phyloP scores from a whole-genome alignment of 2,888 invertebrate species.

The Panopea generosa region DNA sequence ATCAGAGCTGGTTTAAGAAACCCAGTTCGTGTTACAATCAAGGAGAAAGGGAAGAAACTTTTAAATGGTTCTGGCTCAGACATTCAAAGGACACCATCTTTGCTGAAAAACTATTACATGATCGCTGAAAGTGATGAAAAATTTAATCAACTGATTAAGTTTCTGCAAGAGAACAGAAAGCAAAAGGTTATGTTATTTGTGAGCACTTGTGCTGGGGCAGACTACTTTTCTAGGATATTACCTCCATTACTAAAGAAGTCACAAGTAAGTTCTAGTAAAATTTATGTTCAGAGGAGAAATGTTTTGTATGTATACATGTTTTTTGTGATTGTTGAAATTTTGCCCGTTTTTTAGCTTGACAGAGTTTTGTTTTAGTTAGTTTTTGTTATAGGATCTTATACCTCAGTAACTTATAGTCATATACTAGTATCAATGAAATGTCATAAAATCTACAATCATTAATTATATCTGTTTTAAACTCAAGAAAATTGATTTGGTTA shows the following conservation, averaged over 20 bases:
- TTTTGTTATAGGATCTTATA: too few species aligned
- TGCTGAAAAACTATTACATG: slow-evolving; percentile 90
- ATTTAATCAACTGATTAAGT: slow-evolving; percentile 91
- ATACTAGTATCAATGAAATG: too few species aligned
- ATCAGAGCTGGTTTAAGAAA: slow-evolving; percentile 94
- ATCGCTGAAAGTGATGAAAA: slow-evolving; percentile 88
- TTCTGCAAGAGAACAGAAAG: slow-evolving; percentile 88
- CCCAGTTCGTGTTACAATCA: slow-evolving; percentile 95
- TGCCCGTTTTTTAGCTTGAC: too few species aligned
- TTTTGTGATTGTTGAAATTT: too few species aligned
- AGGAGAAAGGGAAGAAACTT: slow-evolving; percentile 89
- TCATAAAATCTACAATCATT: too few species aligned
- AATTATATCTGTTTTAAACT: too few species aligned
- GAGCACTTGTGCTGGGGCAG: slow-evolving; percentile 98
- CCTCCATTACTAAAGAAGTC: slow-evolving; percentile 71
- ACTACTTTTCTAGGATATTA: slow-evolving; percentile 93
- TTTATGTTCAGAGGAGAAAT: background rate
- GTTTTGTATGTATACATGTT: too few species aligned
- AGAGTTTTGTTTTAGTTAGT: too few species aligned
- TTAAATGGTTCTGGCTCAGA: slow-evolving; percentile 17
- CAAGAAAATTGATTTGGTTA: too few species aligned
- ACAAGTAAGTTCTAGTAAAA: slow-evolving; percentile 51
- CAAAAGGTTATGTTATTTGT: slow-evolving; percentile 93
- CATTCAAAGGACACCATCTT: slow-evolving; percentile 86
- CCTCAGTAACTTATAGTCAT: too few species aligned